Percentiles rank a stretch among this genome's conserved stretches.
Evolutionary conservation across 1,140 invertebrate genomes (phyloP).

Genomic region (Zaprionus africanus): DNA sequence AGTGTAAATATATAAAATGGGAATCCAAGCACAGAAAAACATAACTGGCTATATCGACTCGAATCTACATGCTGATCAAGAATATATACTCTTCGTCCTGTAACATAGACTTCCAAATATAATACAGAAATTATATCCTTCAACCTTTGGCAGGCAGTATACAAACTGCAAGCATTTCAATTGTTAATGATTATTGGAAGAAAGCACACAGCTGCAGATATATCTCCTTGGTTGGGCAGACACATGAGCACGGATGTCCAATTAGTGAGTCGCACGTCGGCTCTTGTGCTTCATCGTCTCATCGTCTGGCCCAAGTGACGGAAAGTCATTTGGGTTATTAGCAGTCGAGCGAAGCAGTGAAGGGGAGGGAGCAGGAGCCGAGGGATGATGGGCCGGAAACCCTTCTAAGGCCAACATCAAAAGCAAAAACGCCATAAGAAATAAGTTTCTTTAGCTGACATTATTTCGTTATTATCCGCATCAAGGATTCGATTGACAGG

Average conservation of each 20-base stretch:
- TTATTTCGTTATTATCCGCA: constrained; percentile 83
- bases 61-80: no score
- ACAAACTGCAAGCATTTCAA: neutral
- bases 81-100: no score
- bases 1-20: no score
- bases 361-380: neutral
- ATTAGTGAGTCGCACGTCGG: constrained; percentile 39
- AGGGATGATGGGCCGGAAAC: constrained; percentile 49
- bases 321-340: constrained; percentile 79
- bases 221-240: neutral
- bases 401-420: constrained; percentile 61
- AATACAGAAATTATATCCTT: no score
- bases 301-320: constrained; percentile 59
- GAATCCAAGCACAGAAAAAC: no score
- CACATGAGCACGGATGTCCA: constrained; percentile 35
- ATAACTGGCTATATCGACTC: no score
- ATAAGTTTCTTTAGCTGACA: constrained; percentile 64
- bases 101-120: no score
- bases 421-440: constrained; percentile 50
- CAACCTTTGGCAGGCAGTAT: no score
- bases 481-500: constrained; percentile 80
- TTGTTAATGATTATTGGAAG: neutral
- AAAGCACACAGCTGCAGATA: neutral
- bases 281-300: constrained; percentile 9
- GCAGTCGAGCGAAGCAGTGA: constrained; percentile 50